A percentile compares a stretch with the other conserved stretches of the same genome.
phyloP scores from a whole-genome alignment of 2,113 vertebrate genomes.

The Jaculus jaculus region DNA sequence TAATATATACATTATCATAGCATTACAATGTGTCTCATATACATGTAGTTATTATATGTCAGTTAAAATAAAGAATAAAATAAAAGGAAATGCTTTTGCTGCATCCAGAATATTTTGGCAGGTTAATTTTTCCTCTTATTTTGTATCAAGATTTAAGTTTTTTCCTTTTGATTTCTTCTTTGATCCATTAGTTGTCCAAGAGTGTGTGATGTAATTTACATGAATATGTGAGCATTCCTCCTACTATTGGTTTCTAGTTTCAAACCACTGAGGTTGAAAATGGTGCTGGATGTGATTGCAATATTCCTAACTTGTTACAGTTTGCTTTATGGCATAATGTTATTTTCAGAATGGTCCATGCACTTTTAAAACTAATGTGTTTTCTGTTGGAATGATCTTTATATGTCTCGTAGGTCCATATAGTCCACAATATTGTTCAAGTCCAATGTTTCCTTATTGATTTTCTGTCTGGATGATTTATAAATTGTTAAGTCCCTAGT shows the following conservation, averaged over 20 bases:
- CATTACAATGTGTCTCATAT: background rate
- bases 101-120: background rate
- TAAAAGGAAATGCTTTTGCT: background rate
- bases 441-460: background rate
- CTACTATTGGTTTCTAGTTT: background rate
- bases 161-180: background rate
- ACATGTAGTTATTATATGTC: background rate
- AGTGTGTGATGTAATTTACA: background rate
- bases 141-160: background rate
- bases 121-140: background rate
- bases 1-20: background rate
- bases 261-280: background rate
- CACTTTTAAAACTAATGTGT: background rate
- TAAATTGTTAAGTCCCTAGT: background rate
- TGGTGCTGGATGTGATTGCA: background rate
- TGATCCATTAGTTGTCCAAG: background rate
- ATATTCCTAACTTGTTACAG: background rate
- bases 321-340: background rate
- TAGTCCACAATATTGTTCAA: background rate
- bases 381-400: background rate
- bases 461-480: background rate
- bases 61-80: background rate
- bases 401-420: background rate
- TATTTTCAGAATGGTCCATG: background rate
- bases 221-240: background rate